Evolutionary conservation across 30 jellyfish, hydroid and myxozoan species (phyloP).

Genomic region (Pseudorhiza aurosa): DNA sequence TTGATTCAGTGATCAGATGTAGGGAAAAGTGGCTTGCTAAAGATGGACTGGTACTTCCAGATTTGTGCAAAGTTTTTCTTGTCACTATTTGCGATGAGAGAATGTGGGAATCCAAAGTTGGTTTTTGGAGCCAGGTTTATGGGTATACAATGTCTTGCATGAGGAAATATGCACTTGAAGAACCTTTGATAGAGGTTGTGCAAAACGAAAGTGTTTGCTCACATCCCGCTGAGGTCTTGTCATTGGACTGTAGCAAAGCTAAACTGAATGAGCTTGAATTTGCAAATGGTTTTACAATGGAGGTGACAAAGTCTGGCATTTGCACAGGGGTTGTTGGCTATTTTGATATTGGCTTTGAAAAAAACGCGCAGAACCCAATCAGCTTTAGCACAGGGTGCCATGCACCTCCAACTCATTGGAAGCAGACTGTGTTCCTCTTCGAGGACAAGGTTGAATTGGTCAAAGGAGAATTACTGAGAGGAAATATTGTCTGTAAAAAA

Average conservation of each 20-base stretch:
- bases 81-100: constrained; percentile 78
- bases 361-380: constrained; percentile 33
- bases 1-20: constrained; percentile 79
- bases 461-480: constrained; percentile 56
- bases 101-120: constrained; percentile 59
- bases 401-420: constrained; percentile 92
- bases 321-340: constrained; percentile 88
- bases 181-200: constrained; percentile 77
- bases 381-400: constrained; percentile 81
- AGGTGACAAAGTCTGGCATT: constrained; percentile 23
- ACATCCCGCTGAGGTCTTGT: constrained; percentile 48
- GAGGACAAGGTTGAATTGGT: constrained; percentile 46
- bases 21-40: constrained; percentile 72
- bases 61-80: constrained; percentile 63
- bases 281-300: constrained; percentile 52
- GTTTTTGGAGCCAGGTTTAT: constrained; percentile 91
- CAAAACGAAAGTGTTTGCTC: constrained; percentile 43
- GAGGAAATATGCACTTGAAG: constrained; percentile 78
- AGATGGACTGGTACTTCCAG: constrained; percentile 82
- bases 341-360: constrained; percentile 77
- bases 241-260: constrained; percentile 69
- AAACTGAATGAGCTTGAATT: constrained; percentile 65
- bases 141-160: constrained; percentile 88
- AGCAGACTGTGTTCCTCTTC: constrained; percentile 85
- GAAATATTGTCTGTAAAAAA: constrained; percentile 70